Percentiles rank a stretch among this genome's conserved stretches.
These are phyloP conservation scores for Caenorhabditis briggsae DNA, from an alignment of 1,140 invertebrate genomes.

Conservation along the genomic window DNA sequence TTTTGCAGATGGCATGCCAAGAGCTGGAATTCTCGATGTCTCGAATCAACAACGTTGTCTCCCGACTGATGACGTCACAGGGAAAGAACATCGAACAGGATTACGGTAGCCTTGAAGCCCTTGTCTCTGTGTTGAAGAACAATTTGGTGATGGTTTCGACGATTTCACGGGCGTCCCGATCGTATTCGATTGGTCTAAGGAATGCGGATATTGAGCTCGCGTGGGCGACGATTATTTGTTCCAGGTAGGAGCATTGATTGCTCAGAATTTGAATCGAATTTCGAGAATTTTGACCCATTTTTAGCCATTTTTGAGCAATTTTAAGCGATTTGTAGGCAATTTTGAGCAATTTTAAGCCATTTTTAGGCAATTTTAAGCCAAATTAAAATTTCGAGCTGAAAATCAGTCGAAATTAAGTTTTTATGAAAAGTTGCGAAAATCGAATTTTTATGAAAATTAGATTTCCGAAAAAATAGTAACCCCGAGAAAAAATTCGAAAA, in stretches of 20 bases:
- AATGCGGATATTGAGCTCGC: constrained; percentile 72
- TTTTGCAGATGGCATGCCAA: constrained; percentile 65
- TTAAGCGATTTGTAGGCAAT: no score
- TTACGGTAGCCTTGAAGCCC: constrained; percentile 66
- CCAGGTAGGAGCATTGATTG: not conserved
- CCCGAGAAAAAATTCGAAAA: no score
- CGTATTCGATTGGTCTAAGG: constrained; percentile 75
- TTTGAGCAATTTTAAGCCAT: no score
- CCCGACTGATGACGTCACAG: constrained; percentile 65
- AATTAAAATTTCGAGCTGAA: no score
- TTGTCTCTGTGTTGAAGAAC: constrained; percentile 68
- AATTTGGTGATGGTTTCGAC: constrained; percentile 59
- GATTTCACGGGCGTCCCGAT: constrained; percentile 74
- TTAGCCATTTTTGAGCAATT: no score
- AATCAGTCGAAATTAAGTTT: no score
- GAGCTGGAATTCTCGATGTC: constrained; percentile 70
- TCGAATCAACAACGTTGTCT: constrained; percentile 66
- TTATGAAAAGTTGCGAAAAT: no score
- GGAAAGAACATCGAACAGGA: constrained; percentile 71
- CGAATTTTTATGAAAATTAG: no score
- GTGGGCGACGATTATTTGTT: constrained; percentile 66
- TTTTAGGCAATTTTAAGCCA: no score
- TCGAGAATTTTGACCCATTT: no score
- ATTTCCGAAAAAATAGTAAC: no score
- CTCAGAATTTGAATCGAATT: not conserved